These are phyloP conservation scores for Magallana nippona DNA, from an alignment of 2,888 invertebrate genomes.

Conservation along the genomic window DNA sequence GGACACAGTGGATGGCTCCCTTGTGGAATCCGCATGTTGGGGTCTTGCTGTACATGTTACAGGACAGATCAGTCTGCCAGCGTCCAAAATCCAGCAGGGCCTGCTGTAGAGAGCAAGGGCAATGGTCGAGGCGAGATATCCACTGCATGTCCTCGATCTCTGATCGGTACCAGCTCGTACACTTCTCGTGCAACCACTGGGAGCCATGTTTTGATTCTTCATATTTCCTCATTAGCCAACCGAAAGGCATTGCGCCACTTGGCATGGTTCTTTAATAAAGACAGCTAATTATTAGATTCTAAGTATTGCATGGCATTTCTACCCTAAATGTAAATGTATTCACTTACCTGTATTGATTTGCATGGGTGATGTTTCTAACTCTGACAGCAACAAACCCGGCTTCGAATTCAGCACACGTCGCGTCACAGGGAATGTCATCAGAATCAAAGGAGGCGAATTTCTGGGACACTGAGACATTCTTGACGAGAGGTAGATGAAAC, in stretches of 20 bases:
- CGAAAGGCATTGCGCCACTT: slow-evolving; percentile 67
- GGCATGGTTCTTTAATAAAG: slow-evolving; percentile 59
- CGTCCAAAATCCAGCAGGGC: slow-evolving; percentile 95
- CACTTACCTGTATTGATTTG: slow-evolving; percentile 58
- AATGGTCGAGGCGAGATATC: slow-evolving; percentile 80
- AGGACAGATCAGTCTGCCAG: slow-evolving; percentile 85
- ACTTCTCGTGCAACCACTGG: slow-evolving; percentile 91
- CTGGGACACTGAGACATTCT: neutral
- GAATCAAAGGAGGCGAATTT: slow-evolving; percentile 59
- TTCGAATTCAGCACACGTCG: slow-evolving; percentile 64
- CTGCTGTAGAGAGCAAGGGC: slow-evolving; percentile 95
- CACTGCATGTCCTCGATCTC: slow-evolving; percentile 90
- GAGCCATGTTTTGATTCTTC: slow-evolving; percentile 82
- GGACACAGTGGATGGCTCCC: slow-evolving; percentile 95
- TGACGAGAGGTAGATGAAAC: slow-evolving; percentile 8
- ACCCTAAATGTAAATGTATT: neutral
- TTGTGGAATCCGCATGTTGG: slow-evolving; percentile 86
- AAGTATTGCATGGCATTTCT: no score
- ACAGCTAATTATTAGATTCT: no score
- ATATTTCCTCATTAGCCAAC: slow-evolving; percentile 69
- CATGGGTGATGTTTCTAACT: slow-evolving; percentile 52
- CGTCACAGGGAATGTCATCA: slow-evolving; percentile 58
- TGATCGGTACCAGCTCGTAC: slow-evolving; percentile 96
- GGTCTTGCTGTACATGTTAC: slow-evolving; percentile 82
- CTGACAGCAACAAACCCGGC: slow-evolving; percentile 64